phyloP scores from a whole-genome alignment of 2,113 vertebrate species.

The Cololabis saira region DNA sequence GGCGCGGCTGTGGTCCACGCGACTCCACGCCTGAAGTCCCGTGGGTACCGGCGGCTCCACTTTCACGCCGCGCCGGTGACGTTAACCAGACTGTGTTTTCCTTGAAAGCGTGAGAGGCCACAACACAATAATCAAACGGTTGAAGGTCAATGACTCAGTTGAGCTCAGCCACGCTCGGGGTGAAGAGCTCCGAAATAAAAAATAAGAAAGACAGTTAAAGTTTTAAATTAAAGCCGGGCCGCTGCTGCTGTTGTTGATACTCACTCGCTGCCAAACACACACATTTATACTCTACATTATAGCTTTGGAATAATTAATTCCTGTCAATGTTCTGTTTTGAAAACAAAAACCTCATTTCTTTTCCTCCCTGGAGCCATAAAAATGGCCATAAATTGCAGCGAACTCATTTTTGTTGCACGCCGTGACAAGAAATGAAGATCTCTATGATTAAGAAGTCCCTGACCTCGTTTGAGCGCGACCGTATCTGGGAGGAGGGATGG shows the following conservation, averaged over 20 bases:
- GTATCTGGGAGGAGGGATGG: slow-evolving; percentile 33
- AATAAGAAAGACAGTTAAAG: not conserved
- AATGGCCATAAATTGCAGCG: not conserved
- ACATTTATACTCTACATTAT: slow-evolving; percentile 3
- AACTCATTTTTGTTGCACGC: slow-evolving; percentile 5
- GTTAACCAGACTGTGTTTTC: slow-evolving; percentile 20
- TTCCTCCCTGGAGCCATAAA: slow-evolving; percentile 20
- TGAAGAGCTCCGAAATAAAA: too few relatives aligned
- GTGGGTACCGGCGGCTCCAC: slow-evolving; percentile 33
- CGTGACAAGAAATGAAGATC: slow-evolving; percentile 30
- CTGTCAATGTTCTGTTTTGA: slow-evolving; percentile 23
- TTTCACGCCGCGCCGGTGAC: slow-evolving; percentile 13
- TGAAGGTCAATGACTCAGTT: not conserved
- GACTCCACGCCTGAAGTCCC: slow-evolving; percentile 28
- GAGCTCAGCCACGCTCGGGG: not conserved
- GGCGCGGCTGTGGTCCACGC: slow-evolving; percentile 27
- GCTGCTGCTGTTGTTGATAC: not conserved
- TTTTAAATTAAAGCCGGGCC: not conserved
- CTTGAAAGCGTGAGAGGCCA: too few relatives aligned
- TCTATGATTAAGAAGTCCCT: slow-evolving; percentile 32
- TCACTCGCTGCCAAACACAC: slow-evolving; percentile 20
- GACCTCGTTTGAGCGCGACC: slow-evolving; percentile 39
- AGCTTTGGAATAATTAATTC: slow-evolving; percentile 20
- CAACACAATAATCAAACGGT: too few relatives aligned
- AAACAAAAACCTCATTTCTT: slow-evolving; percentile 17